These are phyloP conservation scores for Bombus pascuorum DNA, from an alignment of 1,140 invertebrate genomes.

Conservation along the genomic window DNA sequence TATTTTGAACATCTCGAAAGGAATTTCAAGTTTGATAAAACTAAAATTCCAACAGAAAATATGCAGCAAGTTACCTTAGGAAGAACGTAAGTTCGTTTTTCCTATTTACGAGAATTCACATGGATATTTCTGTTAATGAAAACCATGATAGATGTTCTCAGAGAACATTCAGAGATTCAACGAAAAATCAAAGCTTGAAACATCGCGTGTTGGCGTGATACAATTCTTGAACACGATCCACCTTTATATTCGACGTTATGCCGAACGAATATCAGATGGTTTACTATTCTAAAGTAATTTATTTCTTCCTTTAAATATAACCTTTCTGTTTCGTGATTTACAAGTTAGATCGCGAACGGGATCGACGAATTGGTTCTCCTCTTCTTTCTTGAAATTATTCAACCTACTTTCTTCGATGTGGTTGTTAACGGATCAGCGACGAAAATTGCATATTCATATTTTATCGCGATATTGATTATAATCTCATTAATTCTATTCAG, in stretches of 20 bases:
- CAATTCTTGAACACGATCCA: background rate
- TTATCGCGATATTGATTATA: background rate
- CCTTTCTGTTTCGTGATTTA: background rate
- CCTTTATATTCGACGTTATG: background rate
- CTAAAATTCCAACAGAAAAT: too few species aligned
- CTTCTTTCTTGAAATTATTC: background rate
- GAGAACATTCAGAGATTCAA: background rate
- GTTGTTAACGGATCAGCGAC: background rate
- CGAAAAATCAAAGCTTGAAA: background rate
- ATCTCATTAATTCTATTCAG: background rate
- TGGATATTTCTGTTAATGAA: background rate
- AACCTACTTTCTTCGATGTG: background rate
- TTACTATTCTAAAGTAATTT: background rate
- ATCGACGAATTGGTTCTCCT: too few species aligned
- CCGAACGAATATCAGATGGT: background rate
- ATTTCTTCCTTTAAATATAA: background rate
- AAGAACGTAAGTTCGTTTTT: background rate
- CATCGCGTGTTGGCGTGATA: background rate
- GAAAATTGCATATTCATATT: constrained; percentile 25
- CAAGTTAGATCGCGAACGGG: background rate
- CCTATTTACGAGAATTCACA: background rate
- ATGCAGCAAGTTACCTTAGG: too few species aligned
- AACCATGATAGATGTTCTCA: background rate
- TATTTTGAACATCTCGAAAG: too few species aligned
- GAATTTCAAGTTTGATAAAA: too few species aligned